Percentiles rank a stretch among this genome's conserved stretches.
These are phyloP conservation scores for Brevipalpus yothersi DNA, from an alignment of 1,140 invertebrate species.

Conservation along the genomic window DNA sequence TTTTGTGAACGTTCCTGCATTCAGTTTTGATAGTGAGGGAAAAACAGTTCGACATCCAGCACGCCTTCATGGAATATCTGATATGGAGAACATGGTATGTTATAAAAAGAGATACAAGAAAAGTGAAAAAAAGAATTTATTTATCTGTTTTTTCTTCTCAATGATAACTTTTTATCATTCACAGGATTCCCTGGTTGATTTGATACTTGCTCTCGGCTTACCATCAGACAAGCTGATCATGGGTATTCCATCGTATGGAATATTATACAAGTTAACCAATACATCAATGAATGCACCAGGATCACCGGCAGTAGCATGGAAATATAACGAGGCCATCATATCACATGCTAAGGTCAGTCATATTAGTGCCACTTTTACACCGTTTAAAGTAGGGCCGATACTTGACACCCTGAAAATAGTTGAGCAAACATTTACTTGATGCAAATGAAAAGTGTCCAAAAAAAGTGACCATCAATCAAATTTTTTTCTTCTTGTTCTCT, in stretches of 20 bases:
- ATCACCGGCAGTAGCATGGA: conserved; percentile 3
- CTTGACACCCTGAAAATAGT: background rate
- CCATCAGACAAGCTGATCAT: conserved; percentile 5
- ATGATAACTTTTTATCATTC: background rate
- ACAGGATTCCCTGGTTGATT: conserved; percentile 9
- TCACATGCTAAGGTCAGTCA: background rate
- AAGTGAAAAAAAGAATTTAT: background rate
- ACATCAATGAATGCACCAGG: conserved; percentile 1
- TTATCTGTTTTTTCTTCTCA: background rate
- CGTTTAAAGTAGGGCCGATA: background rate
- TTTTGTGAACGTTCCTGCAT: conserved; percentile 10
- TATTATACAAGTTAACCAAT: background rate
- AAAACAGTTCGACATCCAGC: conserved; percentile 5
- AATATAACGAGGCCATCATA: conserved; percentile 1
- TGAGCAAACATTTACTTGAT: background rate
- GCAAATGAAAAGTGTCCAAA: too few species aligned
- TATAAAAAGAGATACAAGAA: background rate
- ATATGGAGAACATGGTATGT: conserved; percentile 10
- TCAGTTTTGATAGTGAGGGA: conserved; percentile 6
- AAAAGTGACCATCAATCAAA: too few species aligned
- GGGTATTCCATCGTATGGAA: conserved; percentile 8
- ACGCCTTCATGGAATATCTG: conserved; percentile 9
- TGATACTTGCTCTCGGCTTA: conserved; percentile 5
- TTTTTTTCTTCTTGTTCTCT: too few species aligned
- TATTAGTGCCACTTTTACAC: background rate